Evolutionary conservation across 2,888 invertebrate genomes (phyloP).

Genomic region (Drosophila koepferae): DNA sequence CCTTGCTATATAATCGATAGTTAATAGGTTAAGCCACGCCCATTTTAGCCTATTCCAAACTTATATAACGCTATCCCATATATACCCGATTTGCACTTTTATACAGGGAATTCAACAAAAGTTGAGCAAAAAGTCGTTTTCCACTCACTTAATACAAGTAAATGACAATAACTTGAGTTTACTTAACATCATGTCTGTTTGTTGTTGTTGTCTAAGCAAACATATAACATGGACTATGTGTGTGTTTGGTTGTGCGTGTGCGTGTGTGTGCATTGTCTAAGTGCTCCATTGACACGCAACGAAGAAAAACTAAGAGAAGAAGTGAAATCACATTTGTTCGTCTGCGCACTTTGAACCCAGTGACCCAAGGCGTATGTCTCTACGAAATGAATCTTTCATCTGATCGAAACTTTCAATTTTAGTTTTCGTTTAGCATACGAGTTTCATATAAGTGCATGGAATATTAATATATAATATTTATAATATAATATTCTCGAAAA

Average conservation of each 20-base stretch:
- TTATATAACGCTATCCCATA: not conserved
- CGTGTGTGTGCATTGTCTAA: conserved; percentile 41
- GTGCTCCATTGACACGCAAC: conserved; percentile 34
- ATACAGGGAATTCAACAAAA: conserved; percentile 15
- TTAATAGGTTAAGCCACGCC: not conserved
- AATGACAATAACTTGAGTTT: conserved; percentile 70
- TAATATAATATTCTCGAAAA: too few relatives aligned
- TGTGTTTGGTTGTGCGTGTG: conserved; percentile 3
- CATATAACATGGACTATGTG: conserved; percentile 22
- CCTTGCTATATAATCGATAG: not conserved
- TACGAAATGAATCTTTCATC: not conserved
- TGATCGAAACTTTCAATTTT: not conserved
- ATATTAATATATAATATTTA: not conserved
- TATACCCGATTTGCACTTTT: not conserved
- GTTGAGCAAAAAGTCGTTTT: conserved; percentile 58
- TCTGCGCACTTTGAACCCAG: conserved; percentile 42
- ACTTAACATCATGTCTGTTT: conserved; percentile 40
- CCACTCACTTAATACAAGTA: conserved; percentile 66
- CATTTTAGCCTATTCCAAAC: not conserved
- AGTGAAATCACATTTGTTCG: conserved; percentile 50
- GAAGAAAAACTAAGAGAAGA: conserved; percentile 16
- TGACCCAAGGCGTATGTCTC: conserved; percentile 29
- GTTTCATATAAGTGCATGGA: not conserved
- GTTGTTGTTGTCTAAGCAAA: conserved; percentile 42
- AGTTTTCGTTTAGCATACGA: too few relatives aligned